phyloP scores from a whole-genome alignment of 2,888 invertebrate genomes.

The Tetranychus piercei region DNA sequence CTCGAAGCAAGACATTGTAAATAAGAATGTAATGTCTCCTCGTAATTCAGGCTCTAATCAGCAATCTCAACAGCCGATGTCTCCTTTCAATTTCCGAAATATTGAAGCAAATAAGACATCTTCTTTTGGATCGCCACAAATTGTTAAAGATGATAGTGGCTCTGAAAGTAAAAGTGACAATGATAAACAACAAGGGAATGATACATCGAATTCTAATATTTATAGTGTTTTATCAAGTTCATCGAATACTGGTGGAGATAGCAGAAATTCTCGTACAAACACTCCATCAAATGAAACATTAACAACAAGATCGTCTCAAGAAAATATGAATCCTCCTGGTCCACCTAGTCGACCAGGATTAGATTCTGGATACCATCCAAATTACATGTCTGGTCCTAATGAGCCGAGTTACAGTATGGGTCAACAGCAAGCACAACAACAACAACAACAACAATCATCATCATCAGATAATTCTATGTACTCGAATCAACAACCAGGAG shows the following conservation, averaged over 20 bases:
- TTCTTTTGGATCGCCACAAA: constrained; percentile 8
- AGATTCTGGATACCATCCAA: neutral
- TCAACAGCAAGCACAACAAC: neutral
- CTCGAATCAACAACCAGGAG: neutral
- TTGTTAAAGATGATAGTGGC: neutral
- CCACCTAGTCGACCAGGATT: neutral
- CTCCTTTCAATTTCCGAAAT: neutral
- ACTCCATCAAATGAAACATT: neutral
- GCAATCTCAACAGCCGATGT: constrained; percentile 16
- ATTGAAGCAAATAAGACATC: constrained; percentile 4
- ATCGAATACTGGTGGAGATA: neutral
- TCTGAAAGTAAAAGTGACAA: constrained; percentile 8
- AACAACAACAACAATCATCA: neutral
- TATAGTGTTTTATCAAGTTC: constrained; percentile 4
- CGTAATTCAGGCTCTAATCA: constrained; percentile 8
- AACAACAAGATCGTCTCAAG: neutral
- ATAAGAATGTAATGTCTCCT: neutral
- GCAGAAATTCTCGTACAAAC: neutral
- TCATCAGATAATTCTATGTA: neutral
- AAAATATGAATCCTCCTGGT: neutral
- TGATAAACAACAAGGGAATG: neutral
- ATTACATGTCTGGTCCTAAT: neutral
- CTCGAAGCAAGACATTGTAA: neutral
- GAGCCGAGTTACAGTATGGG: neutral
- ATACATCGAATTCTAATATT: neutral